Base-by-base conservation (phyloP, 64 coral and sea anemone genomes). In the Dendronephthya gigantea region DNA sequence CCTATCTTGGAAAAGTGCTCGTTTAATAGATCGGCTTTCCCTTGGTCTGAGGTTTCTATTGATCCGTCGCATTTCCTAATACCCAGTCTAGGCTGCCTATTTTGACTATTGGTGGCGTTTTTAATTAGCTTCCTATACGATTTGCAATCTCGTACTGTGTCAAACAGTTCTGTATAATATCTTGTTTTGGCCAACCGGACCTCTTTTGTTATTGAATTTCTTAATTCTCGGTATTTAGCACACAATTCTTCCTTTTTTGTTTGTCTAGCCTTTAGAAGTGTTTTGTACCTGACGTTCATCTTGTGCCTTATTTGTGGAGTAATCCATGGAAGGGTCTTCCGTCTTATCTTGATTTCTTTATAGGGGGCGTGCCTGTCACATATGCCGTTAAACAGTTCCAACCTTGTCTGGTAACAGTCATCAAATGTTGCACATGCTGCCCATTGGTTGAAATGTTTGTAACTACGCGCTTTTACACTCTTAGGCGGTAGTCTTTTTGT, bases 401-500 rank as follows among this genome's bases (percentile, higher is more conserved):
- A 82, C 89, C 68, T 85, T 28, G 83, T 68, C 66, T 83, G 79
- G 50, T 90, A 90, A 39, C 89, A 52, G n/a, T 87, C 90, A 32
- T 87, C 84, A 27, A 91, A 91, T 1, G 68, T 62, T 0, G 84
- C 81, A 36, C 83, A 86, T 52, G 82, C 72, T 30, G 84, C 85
- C 52, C 81, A 49, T 38, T 65, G 13, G 59, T 85, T 23, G 28
- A 49, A 90, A 36, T 69, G 32, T 51, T 84, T 89, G 82, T 59
- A 83, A 30, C 33, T 84, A 15, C 58, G 37, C 43, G 82, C 39
- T 43, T 37, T 55, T 14, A 27, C 23, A 30, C 50, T 19, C 43
- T 88, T 86, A 52, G 84, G 84, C 81, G 83, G 89, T 4, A 48
- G 83, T 49, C 89, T 30, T 50, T 86, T 90, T 43, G 81, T 76